Conservation (phyloP, 2,797 vertebrate genomes). For the Prunella strophiata region DNA sequence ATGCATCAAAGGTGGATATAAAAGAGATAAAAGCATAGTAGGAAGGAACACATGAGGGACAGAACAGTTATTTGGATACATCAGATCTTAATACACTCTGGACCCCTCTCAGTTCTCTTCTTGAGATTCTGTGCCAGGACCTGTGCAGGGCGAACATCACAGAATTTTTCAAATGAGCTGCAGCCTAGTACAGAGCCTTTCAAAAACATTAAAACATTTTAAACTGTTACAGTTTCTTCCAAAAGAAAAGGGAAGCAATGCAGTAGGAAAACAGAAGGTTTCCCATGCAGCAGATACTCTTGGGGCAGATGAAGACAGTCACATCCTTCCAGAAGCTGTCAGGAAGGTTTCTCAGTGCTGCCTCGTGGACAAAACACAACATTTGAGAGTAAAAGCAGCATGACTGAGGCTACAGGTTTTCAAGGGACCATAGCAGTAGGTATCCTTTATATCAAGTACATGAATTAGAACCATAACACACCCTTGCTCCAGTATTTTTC, state of each 20-base stretch:
- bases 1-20: background rate
- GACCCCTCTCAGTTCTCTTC: background rate
- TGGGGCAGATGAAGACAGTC: background rate
- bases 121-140: background rate
- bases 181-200: background rate
- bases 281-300: background rate
- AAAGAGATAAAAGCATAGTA: background rate
- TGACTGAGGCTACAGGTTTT: background rate
- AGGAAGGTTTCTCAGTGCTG: background rate
- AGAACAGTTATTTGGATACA: background rate
- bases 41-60: background rate
- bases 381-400: background rate
- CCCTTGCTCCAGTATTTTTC: background rate
- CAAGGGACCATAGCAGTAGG: background rate
- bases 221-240: background rate
- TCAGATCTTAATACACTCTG: background rate
- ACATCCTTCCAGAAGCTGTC: background rate
- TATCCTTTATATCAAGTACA: background rate
- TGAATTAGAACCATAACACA: background rate
- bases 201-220: background rate
- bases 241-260: background rate
- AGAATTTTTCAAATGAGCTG: background rate
- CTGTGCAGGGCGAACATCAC: accelerated
- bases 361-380: background rate
- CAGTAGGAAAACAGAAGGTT: background rate